Evolutionary conservation across 2,797 vertebrate genomes (phyloP), one percentile per base, ranked within the genome.

Genomic region (Brachymystax lenok): DNA sequence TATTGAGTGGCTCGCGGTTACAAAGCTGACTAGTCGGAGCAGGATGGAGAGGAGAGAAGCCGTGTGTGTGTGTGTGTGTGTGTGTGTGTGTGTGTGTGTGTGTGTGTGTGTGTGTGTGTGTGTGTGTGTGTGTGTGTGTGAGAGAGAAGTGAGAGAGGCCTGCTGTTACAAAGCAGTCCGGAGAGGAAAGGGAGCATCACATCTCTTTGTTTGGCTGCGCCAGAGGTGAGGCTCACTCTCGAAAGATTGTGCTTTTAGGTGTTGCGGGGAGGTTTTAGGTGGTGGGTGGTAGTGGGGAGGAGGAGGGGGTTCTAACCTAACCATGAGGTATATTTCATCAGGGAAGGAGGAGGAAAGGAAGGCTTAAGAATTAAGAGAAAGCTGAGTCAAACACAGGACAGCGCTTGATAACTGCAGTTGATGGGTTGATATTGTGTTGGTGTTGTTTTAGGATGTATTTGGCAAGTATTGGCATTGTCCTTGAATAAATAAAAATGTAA

Each of bases 1-100:
- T 93, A 94, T 94, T 94, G 93, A 95, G 93, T 93, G 92, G 92
- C 85, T 82, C 88, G 91, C 92, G 28, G 16, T 28, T 92, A 90
- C 90, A 68, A 84, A 88, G 89, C 86, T 80, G 79, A 80, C 84
- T n/a, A 27, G 30, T 27, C 5, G 3, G 5, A 24, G 59, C n/a
- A 61, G 12, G 59, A 21, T 81, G 16, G 82, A 81, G 86, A 61
- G 7, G 56, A 12, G n/a, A n/a, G 56, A n/a, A 24, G 56, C n/a
- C 1, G 0, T 21, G 3, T 21, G n/a, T 61, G 3, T 61, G 59
- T 61, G 59, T 61, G 21, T 59, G 54, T n/a, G 17, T 54, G 52
- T 1, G 52, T 54, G 52, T 54, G 52, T 52, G 51, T 13, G 50
- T 51, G 50, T 14, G 13, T 54, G 17, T 54, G 30, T 33, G 30